Percentiles rank a stretch among this genome's conserved stretches.
Conservation (phyloP, 2,888 invertebrate genomes). For the Pycnomerus fuliginosus region DNA sequence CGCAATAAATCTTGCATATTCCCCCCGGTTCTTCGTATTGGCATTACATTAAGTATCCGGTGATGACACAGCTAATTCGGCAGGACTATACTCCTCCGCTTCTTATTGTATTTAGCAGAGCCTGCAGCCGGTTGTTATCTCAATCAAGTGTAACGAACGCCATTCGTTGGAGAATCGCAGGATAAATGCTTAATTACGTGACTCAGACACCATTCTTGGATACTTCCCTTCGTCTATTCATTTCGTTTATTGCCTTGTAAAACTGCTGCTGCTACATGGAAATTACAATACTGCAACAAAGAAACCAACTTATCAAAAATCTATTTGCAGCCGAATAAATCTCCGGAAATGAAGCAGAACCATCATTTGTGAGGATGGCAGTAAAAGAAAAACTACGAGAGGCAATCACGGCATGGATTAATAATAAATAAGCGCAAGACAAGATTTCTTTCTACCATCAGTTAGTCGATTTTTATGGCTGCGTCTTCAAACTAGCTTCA, state of each 20-base stretch:
- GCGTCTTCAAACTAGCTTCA: too few species aligned
- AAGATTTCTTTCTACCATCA: too few species aligned
- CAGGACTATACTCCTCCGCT: slow-evolving; percentile 8
- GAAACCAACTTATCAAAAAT: too few species aligned
- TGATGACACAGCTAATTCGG: slow-evolving; percentile 21
- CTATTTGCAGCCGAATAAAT: too few species aligned
- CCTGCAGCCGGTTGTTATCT: slow-evolving; percentile 34
- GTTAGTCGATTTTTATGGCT: too few species aligned
- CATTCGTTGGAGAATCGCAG: slow-evolving; percentile 36
- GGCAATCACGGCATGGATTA: too few species aligned
- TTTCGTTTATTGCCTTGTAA: slow-evolving; percentile 24
- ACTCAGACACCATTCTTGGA: slow-evolving; percentile 37
- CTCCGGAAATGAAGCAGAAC: too few species aligned
- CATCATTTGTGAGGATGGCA: too few species aligned
- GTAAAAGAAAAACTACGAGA: too few species aligned
- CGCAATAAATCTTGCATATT: slow-evolving; percentile 12
- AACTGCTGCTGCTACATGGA: slow-evolving; percentile 9
- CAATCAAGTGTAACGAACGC: slow-evolving; percentile 37
- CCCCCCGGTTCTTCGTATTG: slow-evolving; percentile 13
- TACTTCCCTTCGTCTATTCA: slow-evolving; percentile 29
- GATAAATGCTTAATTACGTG: slow-evolving; percentile 44
- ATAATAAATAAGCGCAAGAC: too few species aligned
- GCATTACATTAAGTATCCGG: slow-evolving; percentile 11
- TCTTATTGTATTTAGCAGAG: slow-evolving; percentile 22
- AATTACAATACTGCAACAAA: slow-evolving; percentile 10